A percentile compares a stretch with the other conserved stretches of the same genome.
These are phyloP conservation scores for Dicranocentrus wangi DNA, from an alignment of 2,888 invertebrate species.

Conservation along the genomic window DNA sequence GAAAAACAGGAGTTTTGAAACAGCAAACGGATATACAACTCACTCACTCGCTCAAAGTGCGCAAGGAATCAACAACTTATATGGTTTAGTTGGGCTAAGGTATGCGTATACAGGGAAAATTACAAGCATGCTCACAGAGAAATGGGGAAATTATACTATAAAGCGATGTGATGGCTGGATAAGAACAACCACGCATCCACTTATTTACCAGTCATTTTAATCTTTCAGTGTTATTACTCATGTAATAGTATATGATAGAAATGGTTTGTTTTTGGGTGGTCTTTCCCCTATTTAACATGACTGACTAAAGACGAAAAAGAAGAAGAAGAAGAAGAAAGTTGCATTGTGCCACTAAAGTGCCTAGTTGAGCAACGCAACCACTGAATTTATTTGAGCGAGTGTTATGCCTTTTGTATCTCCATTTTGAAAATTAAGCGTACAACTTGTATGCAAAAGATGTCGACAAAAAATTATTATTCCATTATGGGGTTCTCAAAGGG, in stretches of 20 bases:
- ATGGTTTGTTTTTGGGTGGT: constrained; percentile 68
- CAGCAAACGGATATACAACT: too few species aligned
- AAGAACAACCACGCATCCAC: constrained; percentile 48
- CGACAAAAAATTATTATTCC: background rate
- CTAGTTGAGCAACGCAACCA: constrained; percentile 1
- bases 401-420: background rate
- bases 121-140: constrained; percentile 47
- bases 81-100: too few species aligned
- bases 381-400: background rate
- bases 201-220: constrained; percentile 59
- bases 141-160: constrained; percentile 63
- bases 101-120: constrained; percentile 42
- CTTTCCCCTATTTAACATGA: constrained; percentile 48
- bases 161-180: constrained; percentile 60
- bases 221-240: constrained; percentile 61
- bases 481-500: too few species aligned
- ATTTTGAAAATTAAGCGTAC: constrained; percentile 34
- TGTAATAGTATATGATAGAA: constrained; percentile 60
- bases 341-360: background rate
- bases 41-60: background rate
- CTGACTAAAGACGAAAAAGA: background rate
- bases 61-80: background rate
- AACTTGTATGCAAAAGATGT: constrained; percentile 70
- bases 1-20: background rate
- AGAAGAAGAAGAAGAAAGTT: background rate